Evolutionary conservation across 2,113 vertebrate species (phyloP).

Genomic region (Chaetodon auriga): DNA sequence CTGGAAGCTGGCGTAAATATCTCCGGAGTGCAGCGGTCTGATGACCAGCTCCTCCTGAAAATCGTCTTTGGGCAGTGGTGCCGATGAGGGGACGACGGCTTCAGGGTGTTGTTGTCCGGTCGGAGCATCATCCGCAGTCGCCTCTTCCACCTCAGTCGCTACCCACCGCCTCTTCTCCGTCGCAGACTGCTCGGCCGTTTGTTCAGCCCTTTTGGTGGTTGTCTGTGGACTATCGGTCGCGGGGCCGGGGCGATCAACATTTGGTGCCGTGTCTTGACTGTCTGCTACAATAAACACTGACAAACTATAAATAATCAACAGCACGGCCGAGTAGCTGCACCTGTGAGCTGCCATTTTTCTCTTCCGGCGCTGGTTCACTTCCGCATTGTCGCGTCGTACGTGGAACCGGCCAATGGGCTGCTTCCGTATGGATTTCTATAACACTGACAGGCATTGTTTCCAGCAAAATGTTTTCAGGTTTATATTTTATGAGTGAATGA

Average conservation of each 20-base stretch:
- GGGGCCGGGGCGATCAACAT: neutral
- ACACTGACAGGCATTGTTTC: constrained; percentile 51
- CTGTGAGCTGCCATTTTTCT: constrained; percentile 79
- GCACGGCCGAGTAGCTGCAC: constrained; percentile 4
- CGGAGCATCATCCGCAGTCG: constrained; percentile 10
- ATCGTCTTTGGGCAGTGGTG: constrained; percentile 75
- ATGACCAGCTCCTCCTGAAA: constrained; percentile 92
- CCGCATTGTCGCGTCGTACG: constrained; percentile 59
- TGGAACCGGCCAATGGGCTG: constrained; percentile 62
- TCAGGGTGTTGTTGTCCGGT: neutral
- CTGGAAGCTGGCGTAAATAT: constrained; percentile 94
- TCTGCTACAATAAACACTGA: neutral
- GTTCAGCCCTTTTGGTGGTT: neutral
- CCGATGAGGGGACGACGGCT: neutral
- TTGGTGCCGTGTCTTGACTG: constrained; percentile 19
- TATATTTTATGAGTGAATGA: neutral
- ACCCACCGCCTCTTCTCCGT: constrained; percentile 68
- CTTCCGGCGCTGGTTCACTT: constrained; percentile 45
- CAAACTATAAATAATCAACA: constrained; percentile 50
- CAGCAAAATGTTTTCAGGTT: neutral
- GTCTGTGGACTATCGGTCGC: neutral
- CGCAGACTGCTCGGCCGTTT: neutral
- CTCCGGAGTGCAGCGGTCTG: constrained; percentile 91
- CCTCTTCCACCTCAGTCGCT: constrained; percentile 52
- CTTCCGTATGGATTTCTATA: constrained; percentile 18